Evolutionary conservation across 2,113 vertebrate species (phyloP), one percentile per base, ranked within the genome.

Genomic region (Picathartes gymnocephalus): DNA sequence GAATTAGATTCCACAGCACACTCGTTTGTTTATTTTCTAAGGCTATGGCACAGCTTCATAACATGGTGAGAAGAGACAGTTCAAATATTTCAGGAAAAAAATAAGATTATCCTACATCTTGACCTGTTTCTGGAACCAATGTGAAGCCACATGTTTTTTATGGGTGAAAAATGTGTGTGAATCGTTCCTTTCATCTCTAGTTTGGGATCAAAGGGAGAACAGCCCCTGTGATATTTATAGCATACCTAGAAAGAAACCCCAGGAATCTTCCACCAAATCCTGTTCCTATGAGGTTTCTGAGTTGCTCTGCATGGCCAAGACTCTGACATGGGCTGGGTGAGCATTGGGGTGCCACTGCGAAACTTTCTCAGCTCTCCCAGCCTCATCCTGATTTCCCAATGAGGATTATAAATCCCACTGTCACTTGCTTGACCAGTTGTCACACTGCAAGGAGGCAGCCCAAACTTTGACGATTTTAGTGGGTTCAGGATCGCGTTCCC

Each of bases 121-220:
- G 71, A 53, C 61, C 54, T 93, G 66, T 69, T 95, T 94, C 88
- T 94, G 85, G 81, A 96, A 92, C 20, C 37, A 94, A 11, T 33
- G 70, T 87, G 81, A 93, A 92, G 73, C 87, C 57, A 90, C 65
- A 16, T 79, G 35, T 23, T 74, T 86, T 91, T 82, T 87, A 92
- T 56, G n/a, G 57, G 72, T 96, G 53, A 79, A 76, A 85, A 93
- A 57, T 4, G 25, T 30, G 24, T 53, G 66, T 7, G 9, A 87
- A 85, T 90, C 82, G 70, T 85, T 72, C 81, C 62, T 95, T 96
- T 94, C 70, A 79, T 86, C 57, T 90, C 81, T 45, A 69, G 65
- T 89, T 82, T 80, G 88, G 78, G 81, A 95, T 93, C 88, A 94
- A 91, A 96, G 70, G 65, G 35, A 81, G 45, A 93, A 53, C 25